Evolutionary conservation across 2,888 invertebrate species (phyloP).

Genomic region (Blera fallax): DNA sequence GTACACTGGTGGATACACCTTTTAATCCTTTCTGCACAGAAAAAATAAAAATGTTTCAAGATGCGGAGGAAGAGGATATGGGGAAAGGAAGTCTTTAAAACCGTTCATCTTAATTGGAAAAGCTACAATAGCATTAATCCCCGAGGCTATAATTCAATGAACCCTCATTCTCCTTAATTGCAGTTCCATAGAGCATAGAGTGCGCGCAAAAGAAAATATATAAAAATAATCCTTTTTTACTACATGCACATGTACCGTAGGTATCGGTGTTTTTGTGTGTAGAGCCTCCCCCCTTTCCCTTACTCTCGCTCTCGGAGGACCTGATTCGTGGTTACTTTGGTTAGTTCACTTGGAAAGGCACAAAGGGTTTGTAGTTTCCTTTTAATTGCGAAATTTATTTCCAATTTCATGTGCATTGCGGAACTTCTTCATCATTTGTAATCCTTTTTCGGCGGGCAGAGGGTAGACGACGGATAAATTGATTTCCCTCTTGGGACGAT

Average conservation of each 20-base stretch:
- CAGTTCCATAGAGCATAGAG: slow-evolving; percentile 38
- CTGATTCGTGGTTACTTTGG: neutral
- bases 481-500: slow-evolving; percentile 45
- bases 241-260: neutral
- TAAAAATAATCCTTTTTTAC: slow-evolving; percentile 25
- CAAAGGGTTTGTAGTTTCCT: slow-evolving; percentile 14
- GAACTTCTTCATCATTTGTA: slow-evolving; percentile 40
- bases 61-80: too few relatives aligned
- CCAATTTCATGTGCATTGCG: slow-evolving; percentile 34
- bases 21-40: slow-evolving; percentile 46
- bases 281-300: too few relatives aligned
- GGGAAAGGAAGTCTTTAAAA: slow-evolving; percentile 22
- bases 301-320: neutral
- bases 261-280: neutral
- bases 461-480: slow-evolving; percentile 1
- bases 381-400: slow-evolving; percentile 55
- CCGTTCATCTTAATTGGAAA: slow-evolving; percentile 68
- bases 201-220: neutral
- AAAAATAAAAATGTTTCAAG: neutral
- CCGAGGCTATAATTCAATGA: slow-evolving; percentile 66
- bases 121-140: slow-evolving; percentile 66
- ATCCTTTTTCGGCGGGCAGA: neutral
- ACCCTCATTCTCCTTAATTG: slow-evolving; percentile 64
- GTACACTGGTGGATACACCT: slow-evolving; percentile 25
- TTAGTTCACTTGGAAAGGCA: slow-evolving; percentile 1